These are phyloP conservation scores for Rhopalosiphum maidis DNA, from an alignment of 1,140 invertebrate species.

Conservation along the genomic window DNA sequence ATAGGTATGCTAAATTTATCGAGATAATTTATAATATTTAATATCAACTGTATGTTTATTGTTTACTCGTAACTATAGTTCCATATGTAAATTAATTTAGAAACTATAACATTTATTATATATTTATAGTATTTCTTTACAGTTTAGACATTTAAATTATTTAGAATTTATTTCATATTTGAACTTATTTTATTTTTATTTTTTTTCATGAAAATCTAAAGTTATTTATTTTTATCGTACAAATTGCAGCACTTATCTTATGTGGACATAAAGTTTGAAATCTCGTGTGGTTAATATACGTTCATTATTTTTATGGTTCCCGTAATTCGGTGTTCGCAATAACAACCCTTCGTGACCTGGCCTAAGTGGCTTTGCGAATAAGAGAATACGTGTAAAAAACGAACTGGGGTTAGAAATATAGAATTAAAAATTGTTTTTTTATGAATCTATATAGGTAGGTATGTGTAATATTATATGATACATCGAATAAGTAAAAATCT, in stretches of 20 bases:
- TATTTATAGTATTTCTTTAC: neutral
- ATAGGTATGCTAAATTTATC: neutral
- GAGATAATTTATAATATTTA: neutral
- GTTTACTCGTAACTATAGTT: neutral
- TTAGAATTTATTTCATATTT: neutral
- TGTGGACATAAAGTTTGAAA: neutral
- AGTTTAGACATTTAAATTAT: neutral
- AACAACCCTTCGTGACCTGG: neutral
- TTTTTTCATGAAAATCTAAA: neutral
- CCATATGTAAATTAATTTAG: neutral
- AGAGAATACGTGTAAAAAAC: neutral
- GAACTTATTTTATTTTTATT: neutral
- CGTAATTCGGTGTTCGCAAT: neutral
- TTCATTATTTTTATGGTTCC: slow-evolving; percentile 7
- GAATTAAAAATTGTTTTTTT: neutral
- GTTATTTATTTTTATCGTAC: neutral
- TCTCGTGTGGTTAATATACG: neutral
- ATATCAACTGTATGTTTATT: neutral
- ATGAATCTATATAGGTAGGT: neutral
- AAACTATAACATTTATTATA: neutral
- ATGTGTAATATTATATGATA: too few species aligned
- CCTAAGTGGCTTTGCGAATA: slow-evolving; percentile 26
- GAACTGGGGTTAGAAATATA: neutral
- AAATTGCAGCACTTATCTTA: neutral
- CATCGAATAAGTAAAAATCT: neutral